These are phyloP conservation scores for Epinotia brunnichana DNA, from an alignment of 2,888 invertebrate genomes.

Conservation along the genomic window DNA sequence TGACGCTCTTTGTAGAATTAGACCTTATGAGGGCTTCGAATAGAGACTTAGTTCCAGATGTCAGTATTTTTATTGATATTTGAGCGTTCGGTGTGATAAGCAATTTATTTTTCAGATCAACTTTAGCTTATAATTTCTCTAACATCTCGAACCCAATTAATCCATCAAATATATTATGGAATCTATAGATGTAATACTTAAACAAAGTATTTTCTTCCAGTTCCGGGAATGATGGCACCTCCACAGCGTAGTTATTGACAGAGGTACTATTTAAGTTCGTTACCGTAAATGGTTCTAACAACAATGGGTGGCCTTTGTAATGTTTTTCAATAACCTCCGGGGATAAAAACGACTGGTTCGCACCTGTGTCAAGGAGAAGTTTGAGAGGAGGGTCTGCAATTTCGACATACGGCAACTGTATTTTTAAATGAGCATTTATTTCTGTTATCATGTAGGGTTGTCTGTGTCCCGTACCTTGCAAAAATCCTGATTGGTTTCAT, in stretches of 20 bases:
- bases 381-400: not conserved
- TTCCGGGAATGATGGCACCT: not conserved
- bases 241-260: conserved; percentile 1
- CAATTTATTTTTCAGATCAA: not conserved
- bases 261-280: not conserved
- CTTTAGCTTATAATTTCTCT: no score
- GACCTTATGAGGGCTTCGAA: not conserved
- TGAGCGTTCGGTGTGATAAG: not conserved
- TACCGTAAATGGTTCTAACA: no score
- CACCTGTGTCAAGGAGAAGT: not conserved
- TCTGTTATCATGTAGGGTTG: not conserved
- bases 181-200: conserved; percentile 2
- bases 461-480: not conserved
- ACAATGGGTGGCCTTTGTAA: not conserved
- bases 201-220: no score
- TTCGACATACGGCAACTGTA: not conserved
- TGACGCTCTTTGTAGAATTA: not conserved
- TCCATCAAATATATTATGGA: not conserved
- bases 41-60: not conserved
- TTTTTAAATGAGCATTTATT: not conserved
- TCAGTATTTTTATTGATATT: not conserved
- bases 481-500: not conserved
- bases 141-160: not conserved
- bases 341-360: not conserved
- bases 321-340: not conserved